Percentiles rank a stretch among this genome's conserved stretches.
These are phyloP conservation scores for Microcebus murinus DNA, from an alignment of 2,113 vertebrate genomes.

Conservation along the genomic window DNA sequence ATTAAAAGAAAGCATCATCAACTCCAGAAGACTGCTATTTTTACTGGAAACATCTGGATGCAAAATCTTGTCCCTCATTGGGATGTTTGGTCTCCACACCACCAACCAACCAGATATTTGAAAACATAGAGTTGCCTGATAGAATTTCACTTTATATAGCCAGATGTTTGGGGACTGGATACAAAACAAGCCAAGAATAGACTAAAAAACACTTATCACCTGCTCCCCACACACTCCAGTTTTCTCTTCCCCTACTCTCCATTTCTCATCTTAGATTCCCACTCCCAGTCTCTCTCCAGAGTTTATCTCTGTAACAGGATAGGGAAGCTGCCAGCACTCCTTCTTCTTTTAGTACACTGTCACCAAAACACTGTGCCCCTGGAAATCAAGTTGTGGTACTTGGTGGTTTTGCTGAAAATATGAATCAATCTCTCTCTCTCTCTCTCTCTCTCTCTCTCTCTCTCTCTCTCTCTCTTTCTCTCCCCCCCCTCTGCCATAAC, in stretches of 20 bases:
- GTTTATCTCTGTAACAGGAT: not conserved
- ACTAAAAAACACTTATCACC: slow-evolving; percentile 33
- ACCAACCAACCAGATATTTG: slow-evolving; percentile 62
- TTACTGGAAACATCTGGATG: slow-evolving; percentile 61
- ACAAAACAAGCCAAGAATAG: slow-evolving; percentile 61
- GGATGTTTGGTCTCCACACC: slow-evolving; percentile 32
- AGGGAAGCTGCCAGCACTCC: not conserved
- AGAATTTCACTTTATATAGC: slow-evolving; percentile 57
- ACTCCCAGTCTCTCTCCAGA: slow-evolving; percentile 15
- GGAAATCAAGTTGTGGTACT: slow-evolving; percentile 12
- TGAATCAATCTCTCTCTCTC: not conserved
- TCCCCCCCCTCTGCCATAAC: not conserved
- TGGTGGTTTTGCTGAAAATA: slow-evolving; percentile 39
- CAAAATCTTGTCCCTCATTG: slow-evolving; percentile 2
- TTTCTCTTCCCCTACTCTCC: not conserved
- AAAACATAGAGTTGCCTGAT: slow-evolving; percentile 47
- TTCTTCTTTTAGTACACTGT: slow-evolving; percentile 17
- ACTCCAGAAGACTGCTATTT: slow-evolving; percentile 41
- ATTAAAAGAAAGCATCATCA: slow-evolving; percentile 44
- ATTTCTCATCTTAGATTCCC: not conserved
- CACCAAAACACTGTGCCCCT: slow-evolving; percentile 7
- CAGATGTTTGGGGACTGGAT: slow-evolving; percentile 52
- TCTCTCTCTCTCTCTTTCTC: not conserved
- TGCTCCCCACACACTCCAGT: not conserved
- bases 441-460: not conserved